Base-by-base conservation (phyloP, 2,797 vertebrate genomes). In the Sparidentex hasta region DNA sequence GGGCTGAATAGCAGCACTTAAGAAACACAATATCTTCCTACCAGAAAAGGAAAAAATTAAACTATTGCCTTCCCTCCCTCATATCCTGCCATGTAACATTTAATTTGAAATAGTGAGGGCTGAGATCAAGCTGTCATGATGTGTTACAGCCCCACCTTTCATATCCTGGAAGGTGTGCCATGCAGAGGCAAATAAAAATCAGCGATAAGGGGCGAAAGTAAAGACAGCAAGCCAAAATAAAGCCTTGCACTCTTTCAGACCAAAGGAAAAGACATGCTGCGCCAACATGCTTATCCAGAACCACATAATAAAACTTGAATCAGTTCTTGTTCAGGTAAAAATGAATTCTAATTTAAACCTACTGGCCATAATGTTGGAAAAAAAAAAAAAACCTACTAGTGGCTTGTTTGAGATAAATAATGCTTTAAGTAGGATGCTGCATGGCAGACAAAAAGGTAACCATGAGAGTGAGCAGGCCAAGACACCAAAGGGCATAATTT, bases 1-100 rank as follows among this genome's bases (percentile, higher is more conserved):
- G 47, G 68, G 62, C 27, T 74, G 65, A 69, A 46, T 68, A 87
- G 71, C 52, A 88, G 78, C 76, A 82, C 52, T 52, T 11, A 43
- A 83, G 67, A 57, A 70, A 89, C 9, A 65, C 50, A 78, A 67
- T 64, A 48, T 58, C 17, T 70, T 48, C 56, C 41, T 25, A 46
- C 68, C 18, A 70, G 1, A 67, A n/a, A 55, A 56, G 8, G 61
- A 66, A 70, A 72, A 27, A 57, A 67, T 18, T 65, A 57, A 8
- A 65, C 21, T 33, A 67, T 29, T 44, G 43, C 51, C 57, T 69
- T 44, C 47, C 47, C 23, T 76, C 17, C 11, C 52, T 70, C 44
- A 71, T 46, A 71, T 70, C 46, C 23, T 72, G 33, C 71, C 72
- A 78, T 27, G 52, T 68, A 5, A 76, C 16, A 38, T 68, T 70